Conservation (phyloP, 2,888 invertebrate species). For the Zaprionus lineosus region DNA sequence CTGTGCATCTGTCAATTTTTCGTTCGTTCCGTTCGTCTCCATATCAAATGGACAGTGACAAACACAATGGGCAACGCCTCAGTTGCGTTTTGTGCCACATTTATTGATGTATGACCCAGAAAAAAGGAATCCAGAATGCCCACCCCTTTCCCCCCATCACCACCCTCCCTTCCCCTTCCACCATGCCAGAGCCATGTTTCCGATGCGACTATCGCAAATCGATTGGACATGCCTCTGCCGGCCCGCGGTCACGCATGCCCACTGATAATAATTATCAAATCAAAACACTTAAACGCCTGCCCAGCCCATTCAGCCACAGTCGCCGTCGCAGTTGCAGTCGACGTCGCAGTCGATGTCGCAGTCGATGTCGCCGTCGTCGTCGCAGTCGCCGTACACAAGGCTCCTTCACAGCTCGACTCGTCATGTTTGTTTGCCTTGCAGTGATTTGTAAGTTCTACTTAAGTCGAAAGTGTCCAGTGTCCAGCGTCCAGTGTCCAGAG, state of each 20-base stretch:
- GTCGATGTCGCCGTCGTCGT: background rate
- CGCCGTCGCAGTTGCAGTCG: background rate
- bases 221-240: conserved; percentile 64
- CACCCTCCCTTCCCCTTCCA: no score
- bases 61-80: conserved; percentile 62
- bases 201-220: conserved; percentile 57
- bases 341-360: background rate
- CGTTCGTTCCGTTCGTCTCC: conserved; percentile 19
- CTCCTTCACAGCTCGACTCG: conserved; percentile 16
- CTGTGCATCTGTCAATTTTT: conserved; percentile 38
- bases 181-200: no score
- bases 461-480: conserved; percentile 64
- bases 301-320: conserved; percentile 59
- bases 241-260: conserved; percentile 79
- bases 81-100: conserved; percentile 32
- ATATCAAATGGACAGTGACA: conserved; percentile 48
- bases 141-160: no score
- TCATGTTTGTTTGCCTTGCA: conserved; percentile 73
- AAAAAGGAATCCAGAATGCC: conserved; percentile 31
- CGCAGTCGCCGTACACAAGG: background rate
- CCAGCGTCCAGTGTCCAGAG: conserved; percentile 3
- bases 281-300: conserved; percentile 80
- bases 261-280: conserved; percentile 82
- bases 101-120: conserved; percentile 73
- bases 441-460: conserved; percentile 76